Percentiles rank a stretch among this genome's conserved stretches.
phyloP scores from a whole-genome alignment of 2,113 vertebrate genomes.

The Felis catus region DNA sequence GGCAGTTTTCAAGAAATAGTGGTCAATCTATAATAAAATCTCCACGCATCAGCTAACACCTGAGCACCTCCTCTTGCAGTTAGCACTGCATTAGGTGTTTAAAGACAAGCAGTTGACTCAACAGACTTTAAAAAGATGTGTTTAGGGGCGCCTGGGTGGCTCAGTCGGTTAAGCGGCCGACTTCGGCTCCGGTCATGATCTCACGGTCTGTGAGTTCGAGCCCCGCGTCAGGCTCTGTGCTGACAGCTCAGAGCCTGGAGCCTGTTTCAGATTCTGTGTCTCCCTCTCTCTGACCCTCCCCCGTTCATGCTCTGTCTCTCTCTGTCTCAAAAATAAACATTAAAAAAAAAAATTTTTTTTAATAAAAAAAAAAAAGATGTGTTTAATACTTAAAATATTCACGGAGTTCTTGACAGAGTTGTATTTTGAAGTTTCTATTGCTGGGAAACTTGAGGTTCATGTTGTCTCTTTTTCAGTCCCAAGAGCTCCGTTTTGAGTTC shows the following conservation, averaged over 20 bases:
- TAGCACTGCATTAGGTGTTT: neutral
- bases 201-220: too few species aligned
- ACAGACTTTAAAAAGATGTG: neutral
- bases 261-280: too few species aligned
- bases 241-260: too few species aligned
- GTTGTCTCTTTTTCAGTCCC: conserved; percentile 85
- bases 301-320: too few species aligned
- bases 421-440: conserved; percentile 59
- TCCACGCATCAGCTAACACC: neutral
- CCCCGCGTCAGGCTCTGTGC: too few species aligned
- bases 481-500: conserved; percentile 93
- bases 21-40: neutral
- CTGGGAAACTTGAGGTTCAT: conserved; percentile 58
- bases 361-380: neutral
- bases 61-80: neutral
- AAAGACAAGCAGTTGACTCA: neutral
- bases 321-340: too few species aligned
- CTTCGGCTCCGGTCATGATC: too few species aligned
- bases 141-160: neutral
- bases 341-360: too few species aligned
- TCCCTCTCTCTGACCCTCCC: too few species aligned
- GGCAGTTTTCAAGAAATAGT: neutral
- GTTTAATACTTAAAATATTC: conserved; percentile 25
- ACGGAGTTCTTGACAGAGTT: neutral
- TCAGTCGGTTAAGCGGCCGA: too few species aligned